Evolutionary conservation across 2,797 vertebrate species (phyloP).

Genomic region (Enteromius mattozi): DNA sequence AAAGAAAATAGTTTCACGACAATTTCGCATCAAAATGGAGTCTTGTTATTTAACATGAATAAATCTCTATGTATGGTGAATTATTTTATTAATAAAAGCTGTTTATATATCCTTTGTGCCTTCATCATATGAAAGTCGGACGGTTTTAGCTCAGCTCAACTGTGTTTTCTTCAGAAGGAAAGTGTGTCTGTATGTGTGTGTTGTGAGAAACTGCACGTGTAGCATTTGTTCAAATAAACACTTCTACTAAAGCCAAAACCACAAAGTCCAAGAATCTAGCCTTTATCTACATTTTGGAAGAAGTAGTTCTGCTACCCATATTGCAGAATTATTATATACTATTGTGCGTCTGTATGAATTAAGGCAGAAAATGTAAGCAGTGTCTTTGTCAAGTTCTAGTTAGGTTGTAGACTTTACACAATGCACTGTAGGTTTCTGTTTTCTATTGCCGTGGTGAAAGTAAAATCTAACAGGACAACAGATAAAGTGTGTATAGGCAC

Average conservation of each 20-base stretch:
- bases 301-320: background rate
- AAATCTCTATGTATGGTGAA: slow-evolving; percentile 75
- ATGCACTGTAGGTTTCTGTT: background rate
- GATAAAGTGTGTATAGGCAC: background rate
- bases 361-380: background rate
- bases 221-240: slow-evolving; percentile 10
- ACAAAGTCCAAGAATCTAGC: background rate
- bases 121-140: background rate
- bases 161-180: background rate
- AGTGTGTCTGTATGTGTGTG: slow-evolving; percentile 11
- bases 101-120: slow-evolving; percentile 43
- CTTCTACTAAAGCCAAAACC: background rate
- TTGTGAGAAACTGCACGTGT: background rate
- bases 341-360: background rate
- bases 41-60: slow-evolving; percentile 76
- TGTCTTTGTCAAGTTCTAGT: background rate
- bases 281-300: background rate
- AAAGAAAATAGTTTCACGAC: slow-evolving; percentile 52
- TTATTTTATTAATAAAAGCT: slow-evolving; percentile 82
- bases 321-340: background rate
- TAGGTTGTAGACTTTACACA: background rate
- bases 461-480: background rate
- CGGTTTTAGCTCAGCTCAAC: background rate
- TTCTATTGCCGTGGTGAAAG: background rate
- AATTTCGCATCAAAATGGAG: slow-evolving; percentile 61